Base-by-base conservation (phyloP, 2,888 invertebrate species). In the Parnassius orleans region DNA sequence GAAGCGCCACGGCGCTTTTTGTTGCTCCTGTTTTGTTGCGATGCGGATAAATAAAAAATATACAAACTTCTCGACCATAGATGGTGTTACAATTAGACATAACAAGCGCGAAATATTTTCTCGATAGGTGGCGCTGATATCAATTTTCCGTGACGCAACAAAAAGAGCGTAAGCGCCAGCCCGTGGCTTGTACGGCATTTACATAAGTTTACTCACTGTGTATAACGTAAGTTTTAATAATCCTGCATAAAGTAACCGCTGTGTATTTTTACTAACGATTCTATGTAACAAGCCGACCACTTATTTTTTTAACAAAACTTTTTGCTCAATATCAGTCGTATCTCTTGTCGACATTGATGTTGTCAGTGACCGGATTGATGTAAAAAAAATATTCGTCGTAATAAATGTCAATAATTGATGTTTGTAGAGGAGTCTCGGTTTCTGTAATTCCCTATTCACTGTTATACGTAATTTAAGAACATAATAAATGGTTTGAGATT, bases 161-260 rank as follows among this genome's bases (percentile, higher is more conserved):
- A 74, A 76, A 77, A 69, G 71, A 75, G 73, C 68, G 74, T 70
- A 73, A 71, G 77, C 82, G 84, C 86, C 79, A 83, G 87, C 87
- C 88, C 88, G 88, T 84, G 80, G 87, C 90, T 88, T 89, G 75
- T 86, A 84, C 83, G 83, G 80, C 87, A 84, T 88, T 85, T 85
- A 84, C 80, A 78, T 89, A 87, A 87, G 84, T 84, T 86, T 69
- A 87, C 78, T 86, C 86, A 86, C 86, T 86, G 85, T 87, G 80
- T 89, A 83, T 88, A 87, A 82, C 79, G 85, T 90, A 90, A 89
- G 84, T 84, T 84, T 87, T 33, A 33, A 33, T 33, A 84, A 83
- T 84, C 84, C 83, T 78, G 82, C 87, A 86, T 84, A 80, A 81
- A 83, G 76, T 86, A 84, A 83, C 83, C 82, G 87, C 89, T 88